Evolutionary conservation across 2,888 invertebrate genomes (phyloP).

Genomic region (Argyresthia goedartella): DNA sequence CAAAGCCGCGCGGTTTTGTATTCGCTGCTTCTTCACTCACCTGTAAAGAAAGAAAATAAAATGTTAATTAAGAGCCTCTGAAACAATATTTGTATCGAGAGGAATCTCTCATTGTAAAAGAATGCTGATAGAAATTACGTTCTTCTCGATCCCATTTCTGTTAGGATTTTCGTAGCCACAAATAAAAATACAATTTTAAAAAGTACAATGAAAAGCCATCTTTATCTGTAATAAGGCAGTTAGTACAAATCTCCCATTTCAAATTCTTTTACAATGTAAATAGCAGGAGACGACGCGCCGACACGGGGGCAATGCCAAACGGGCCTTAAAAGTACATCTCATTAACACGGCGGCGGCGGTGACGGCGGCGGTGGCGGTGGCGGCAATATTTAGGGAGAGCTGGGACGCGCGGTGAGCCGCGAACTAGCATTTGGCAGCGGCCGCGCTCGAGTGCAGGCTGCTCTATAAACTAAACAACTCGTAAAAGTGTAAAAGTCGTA

Average conservation of each 20-base stretch:
- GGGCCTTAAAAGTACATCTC: slow-evolving; percentile 52
- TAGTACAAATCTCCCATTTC: background rate
- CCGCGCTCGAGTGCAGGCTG: slow-evolving; percentile 42
- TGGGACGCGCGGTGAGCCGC: slow-evolving; percentile 56
- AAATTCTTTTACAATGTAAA: background rate
- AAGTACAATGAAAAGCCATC: slow-evolving; percentile 61
- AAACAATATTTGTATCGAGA: slow-evolving; percentile 39
- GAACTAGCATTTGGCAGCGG: slow-evolving; percentile 66
- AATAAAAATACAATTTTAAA: slow-evolving; percentile 70
- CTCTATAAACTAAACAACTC: slow-evolving; percentile 66
- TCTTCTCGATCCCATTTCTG: background rate
- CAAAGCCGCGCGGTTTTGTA: slow-evolving; percentile 55
- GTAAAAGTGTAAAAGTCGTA: slow-evolving; percentile 71
- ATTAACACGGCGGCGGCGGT: slow-evolving; percentile 53
- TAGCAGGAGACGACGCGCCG: background rate
- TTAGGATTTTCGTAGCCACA: slow-evolving; percentile 31
- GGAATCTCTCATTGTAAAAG: slow-evolving; percentile 15
- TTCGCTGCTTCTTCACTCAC: slow-evolving; percentile 58
- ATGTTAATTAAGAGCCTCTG: slow-evolving; percentile 68
- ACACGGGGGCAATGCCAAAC: slow-evolving; percentile 35
- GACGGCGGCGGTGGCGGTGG: slow-evolving; percentile 43
- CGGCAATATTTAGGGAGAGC: slow-evolving; percentile 49
- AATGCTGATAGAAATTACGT: background rate
- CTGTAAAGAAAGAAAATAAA: slow-evolving; percentile 69
- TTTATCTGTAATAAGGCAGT: slow-evolving; percentile 17